Evolutionary conservation across 1,140 invertebrate species (phyloP).

Genomic region (Drosophila varians): DNA sequence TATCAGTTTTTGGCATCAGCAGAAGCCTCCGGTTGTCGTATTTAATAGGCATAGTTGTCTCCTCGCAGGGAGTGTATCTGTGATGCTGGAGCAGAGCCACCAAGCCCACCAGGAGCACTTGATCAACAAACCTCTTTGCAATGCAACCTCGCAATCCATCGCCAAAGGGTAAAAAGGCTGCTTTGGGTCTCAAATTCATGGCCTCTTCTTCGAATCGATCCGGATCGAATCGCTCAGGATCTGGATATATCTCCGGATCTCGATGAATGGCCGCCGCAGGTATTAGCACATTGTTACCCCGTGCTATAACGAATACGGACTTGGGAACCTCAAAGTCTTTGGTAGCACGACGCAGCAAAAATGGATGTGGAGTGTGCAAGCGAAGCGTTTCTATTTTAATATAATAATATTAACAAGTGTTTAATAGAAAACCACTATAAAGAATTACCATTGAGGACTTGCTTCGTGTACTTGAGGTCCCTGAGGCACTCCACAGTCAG

Average conservation of each 20-base stretch:
- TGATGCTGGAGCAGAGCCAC: conserved; percentile 83
- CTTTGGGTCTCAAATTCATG: conserved; percentile 81
- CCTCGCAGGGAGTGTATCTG: conserved; percentile 52
- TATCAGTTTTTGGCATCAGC: conserved; percentile 73
- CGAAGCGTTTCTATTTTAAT: conserved; percentile 85
- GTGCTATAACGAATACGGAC: conserved; percentile 84
- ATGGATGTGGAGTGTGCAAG: conserved; percentile 85
- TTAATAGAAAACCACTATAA: not conserved
- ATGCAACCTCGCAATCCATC: conserved; percentile 74
- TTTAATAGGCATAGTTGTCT: conserved; percentile 80
- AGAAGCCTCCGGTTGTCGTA: conserved; percentile 84
- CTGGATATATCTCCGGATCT: conserved; percentile 86
- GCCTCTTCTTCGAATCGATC: conserved; percentile 86
- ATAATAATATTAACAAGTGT: not conserved
- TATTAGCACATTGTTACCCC: conserved; percentile 84
- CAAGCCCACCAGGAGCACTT: conserved; percentile 86
- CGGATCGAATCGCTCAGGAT: conserved; percentile 89
- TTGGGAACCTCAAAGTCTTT: conserved; percentile 85
- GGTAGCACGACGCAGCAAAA: conserved; percentile 84
- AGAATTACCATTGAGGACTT: conserved; percentile 85
- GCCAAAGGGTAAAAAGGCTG: conserved; percentile 88
- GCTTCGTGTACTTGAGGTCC: conserved; percentile 85
- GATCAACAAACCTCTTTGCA: conserved; percentile 86
- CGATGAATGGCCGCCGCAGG: conserved; percentile 86
- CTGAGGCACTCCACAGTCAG: conserved; percentile 83